phyloP scores from a whole-genome alignment of 1,140 invertebrate genomes.

The Leptopilina clavipes region DNA sequence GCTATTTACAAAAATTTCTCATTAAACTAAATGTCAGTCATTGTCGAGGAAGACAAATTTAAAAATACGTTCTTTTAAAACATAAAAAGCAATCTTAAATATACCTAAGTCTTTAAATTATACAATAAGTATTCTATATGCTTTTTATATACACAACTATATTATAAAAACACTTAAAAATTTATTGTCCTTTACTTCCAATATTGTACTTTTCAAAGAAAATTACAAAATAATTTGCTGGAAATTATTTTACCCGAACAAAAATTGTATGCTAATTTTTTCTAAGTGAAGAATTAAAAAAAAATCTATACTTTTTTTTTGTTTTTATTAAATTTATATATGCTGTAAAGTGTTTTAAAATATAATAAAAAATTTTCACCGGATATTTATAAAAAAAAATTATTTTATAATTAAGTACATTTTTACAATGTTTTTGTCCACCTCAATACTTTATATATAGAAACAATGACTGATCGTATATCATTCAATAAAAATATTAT shows the following conservation, averaged over 20 bases:
- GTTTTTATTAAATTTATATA: too few species aligned
- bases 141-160: neutral
- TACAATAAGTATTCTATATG: neutral
- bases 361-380: neutral
- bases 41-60: constrained; percentile 3
- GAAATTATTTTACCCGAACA: too few species aligned
- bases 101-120: neutral
- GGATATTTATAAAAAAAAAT: neutral
- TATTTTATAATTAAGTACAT: neutral
- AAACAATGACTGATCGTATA: constrained; percentile 15
- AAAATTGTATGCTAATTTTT: too few species aligned
- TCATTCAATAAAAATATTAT: neutral
- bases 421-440: constrained; percentile 19
- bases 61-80: neutral
- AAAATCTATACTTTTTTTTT: neutral
- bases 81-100: constrained; percentile 20
- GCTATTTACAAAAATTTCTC: constrained; percentile 12
- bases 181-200: too few species aligned
- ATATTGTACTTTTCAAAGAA: too few species aligned
- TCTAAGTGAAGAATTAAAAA: too few species aligned
- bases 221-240: too few species aligned
- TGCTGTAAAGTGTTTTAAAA: neutral
- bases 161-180: too few species aligned
- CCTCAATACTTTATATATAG: neutral
- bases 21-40: neutral